Evolutionary conservation across 1,140 invertebrate genomes (phyloP).

Genomic region (Ptiloglossa arizonensis): DNA sequence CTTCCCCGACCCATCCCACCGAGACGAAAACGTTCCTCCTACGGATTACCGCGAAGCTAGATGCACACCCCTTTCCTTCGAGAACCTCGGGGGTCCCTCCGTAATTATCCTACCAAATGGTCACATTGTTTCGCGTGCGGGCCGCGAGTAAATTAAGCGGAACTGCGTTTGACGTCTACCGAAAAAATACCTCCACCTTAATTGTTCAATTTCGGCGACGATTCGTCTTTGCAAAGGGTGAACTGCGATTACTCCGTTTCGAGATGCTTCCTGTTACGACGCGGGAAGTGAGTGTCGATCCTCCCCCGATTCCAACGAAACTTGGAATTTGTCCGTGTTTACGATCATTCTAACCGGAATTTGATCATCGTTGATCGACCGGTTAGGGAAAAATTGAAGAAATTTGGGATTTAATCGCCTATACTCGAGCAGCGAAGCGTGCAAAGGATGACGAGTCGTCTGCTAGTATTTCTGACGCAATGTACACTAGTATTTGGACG

Average conservation of each 20-base stretch:
- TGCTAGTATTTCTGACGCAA: no score
- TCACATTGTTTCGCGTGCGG: constrained; percentile 59
- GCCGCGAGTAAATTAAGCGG: constrained; percentile 54
- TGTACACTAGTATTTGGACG: no score
- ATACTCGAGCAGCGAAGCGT: no score
- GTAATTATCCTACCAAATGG: constrained; percentile 66
- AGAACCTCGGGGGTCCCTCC: constrained; percentile 18
- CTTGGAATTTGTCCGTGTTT: no score
- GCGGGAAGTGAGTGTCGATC: no score
- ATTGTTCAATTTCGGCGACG: constrained; percentile 1
- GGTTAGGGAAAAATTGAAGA: no score
- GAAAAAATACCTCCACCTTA: constrained; percentile 44
- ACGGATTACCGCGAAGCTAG: constrained; percentile 38
- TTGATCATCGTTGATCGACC: no score
- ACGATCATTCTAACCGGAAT: no score
- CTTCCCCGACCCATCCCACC: constrained; percentile 15
- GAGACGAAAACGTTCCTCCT: constrained; percentile 29
- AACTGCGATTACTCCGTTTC: not conserved
- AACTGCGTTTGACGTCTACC: constrained; percentile 21
- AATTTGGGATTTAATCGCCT: no score
- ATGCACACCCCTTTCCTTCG: constrained; percentile 60
- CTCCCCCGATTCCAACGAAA: no score
- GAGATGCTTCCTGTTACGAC: no score
- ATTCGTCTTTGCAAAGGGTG: not conserved
- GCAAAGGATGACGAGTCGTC: no score